A percentile compares a stretch with the other conserved stretches of the same genome.
Evolutionary conservation across 2,888 invertebrate species (phyloP).

Genomic region (Cataglyphis rosenhaueri): DNA sequence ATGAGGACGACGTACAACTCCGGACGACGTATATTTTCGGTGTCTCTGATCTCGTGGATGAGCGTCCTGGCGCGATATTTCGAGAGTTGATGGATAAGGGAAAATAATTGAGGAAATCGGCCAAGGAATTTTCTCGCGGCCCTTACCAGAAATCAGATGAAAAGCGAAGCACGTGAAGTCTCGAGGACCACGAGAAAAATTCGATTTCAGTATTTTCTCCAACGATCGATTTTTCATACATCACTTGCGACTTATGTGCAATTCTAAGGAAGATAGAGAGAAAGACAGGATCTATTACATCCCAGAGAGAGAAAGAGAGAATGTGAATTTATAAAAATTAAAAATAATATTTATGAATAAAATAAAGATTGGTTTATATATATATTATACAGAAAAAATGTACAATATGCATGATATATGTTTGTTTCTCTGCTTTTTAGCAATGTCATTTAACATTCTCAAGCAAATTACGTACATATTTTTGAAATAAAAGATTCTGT

Average conservation of each 20-base stretch:
- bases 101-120: background rate
- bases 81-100: too few species aligned
- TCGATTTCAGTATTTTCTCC: background rate
- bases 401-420: background rate
- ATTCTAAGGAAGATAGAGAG: background rate
- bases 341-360: background rate
- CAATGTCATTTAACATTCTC: background rate
- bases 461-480: background rate
- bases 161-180: background rate
- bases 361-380: background rate
- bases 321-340: background rate
- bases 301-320: background rate
- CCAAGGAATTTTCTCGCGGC: background rate
- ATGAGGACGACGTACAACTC: slow-evolving; percentile 24
- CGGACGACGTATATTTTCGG: background rate
- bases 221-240: background rate
- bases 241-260: background rate
- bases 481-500: background rate
- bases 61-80: background rate
- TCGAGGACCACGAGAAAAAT: slow-evolving; percentile 9
- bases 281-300: background rate
- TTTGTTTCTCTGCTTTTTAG: background rate
- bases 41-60: background rate
- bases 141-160: background rate
- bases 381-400: background rate